These are phyloP conservation scores for Spea bombifrons DNA, from an alignment of 2,113 vertebrate genomes.

Conservation along the genomic window DNA sequence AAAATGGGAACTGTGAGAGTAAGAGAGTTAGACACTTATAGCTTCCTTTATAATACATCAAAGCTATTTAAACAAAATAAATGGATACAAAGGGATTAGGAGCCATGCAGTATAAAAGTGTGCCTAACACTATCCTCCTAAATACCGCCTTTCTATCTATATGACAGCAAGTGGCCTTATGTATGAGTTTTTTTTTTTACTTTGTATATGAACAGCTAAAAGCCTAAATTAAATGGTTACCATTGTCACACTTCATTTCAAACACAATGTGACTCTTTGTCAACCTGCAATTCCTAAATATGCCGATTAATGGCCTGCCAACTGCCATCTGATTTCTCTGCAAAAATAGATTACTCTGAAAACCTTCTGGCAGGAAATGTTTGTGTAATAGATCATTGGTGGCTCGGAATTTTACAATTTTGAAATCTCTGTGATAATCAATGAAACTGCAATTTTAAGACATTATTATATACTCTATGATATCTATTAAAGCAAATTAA, in stretches of 20 bases:
- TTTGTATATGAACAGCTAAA: not conserved
- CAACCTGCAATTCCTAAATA: not conserved
- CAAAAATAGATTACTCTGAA: slow-evolving; percentile 21
- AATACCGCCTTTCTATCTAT: not conserved
- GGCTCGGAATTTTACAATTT: slow-evolving; percentile 7
- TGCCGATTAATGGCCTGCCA: slow-evolving; percentile 30
- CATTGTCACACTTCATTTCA: not conserved
- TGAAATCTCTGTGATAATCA: slow-evolving; percentile 13
- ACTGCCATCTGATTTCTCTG: not conserved
- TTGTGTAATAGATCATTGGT: not conserved
- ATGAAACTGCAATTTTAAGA: not conserved
- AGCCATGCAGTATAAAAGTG: no score
- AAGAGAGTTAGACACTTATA: no score
- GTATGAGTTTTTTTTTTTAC: not conserved
- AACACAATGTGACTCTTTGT: slow-evolving; percentile 9
- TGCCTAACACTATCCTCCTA: not conserved
- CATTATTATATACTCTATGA: not conserved
- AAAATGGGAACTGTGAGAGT: no score
- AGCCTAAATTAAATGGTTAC: not conserved
- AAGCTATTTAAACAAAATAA: no score
- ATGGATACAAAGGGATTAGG: no score
- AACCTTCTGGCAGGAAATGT: slow-evolving; percentile 12
- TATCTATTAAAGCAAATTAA: no score
- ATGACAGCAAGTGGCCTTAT: not conserved
- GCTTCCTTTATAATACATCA: no score